Evolutionary conservation across 2,113 vertebrate species (phyloP), one percentile per base, ranked within the genome.

Genomic region (Gopherus evgoodei): DNA sequence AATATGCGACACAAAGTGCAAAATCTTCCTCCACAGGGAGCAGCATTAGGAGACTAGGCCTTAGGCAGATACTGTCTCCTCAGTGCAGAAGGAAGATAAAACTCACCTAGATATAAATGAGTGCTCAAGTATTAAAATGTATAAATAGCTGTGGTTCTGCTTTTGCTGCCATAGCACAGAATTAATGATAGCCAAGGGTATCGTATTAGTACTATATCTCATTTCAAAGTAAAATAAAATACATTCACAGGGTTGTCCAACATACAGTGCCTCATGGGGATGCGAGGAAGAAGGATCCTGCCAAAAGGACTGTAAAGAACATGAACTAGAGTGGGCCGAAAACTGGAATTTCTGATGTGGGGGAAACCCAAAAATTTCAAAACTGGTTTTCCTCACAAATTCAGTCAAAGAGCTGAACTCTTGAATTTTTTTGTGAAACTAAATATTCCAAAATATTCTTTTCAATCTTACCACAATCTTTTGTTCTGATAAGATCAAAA

Each of bases 211-310:
- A 44, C 47, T 85, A 69, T 80, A 72, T 35, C 52, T 54, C 6
- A 9, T 29, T 59, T 62, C 90, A 82, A 88, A 92, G 86, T 89
- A 89, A 95, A 87, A 85, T 47, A 90, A 54, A 56, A 54, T 21
- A 80, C 22, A 76, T 50, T 69, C 11, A 62, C 21, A 13, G 31
- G 56, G 82, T 75, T 57, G 44, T 35, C 56, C 56, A 59, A 54
- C 38, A 65, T 35, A 22, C 53, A 54, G 53, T 62, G 59, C 29
- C 31, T 62, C 59, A 62, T 35, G 29, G 59, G 29, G 13, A 62
- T 31, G 13, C 13, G 29, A 31, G 31, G 29, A 62, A 38, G 21
- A 72, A 42, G n/a, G 21, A 72, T 72, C 69, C 69, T 72, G 69
- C n/a, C 17, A 42, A 72, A 72, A 72, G 69, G 10, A 72, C n/a